A percentile compares a stretch with the other conserved stretches of the same genome.
Conservation (phyloP, 2,797 vertebrate genomes). For the Hirundo rustica region DNA sequence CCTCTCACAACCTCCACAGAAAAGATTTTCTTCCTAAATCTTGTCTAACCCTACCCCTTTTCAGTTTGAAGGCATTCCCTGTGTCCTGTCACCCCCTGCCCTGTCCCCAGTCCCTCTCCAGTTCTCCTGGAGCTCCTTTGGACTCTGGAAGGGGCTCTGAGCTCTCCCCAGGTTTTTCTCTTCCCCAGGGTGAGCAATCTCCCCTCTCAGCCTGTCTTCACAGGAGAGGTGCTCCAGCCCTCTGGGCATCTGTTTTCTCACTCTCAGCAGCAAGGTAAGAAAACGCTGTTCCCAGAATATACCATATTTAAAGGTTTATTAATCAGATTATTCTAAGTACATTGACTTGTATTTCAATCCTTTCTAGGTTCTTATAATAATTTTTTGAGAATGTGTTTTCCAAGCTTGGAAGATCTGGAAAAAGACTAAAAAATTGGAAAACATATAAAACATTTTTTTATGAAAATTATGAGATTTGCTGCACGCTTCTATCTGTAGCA, state of each 20-base stretch:
- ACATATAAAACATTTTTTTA: background rate
- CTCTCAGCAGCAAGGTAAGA: background rate
- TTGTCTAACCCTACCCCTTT: background rate
- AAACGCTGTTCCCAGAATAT: background rate
- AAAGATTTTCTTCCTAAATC: rapidly evolving
- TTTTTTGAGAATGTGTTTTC: background rate
- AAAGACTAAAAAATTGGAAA: background rate
- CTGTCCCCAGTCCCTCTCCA: background rate
- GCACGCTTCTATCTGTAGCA: background rate
- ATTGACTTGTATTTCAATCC: background rate
- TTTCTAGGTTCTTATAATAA: background rate
- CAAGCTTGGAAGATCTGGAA: background rate
- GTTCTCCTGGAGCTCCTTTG: background rate
- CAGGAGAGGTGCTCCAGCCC: background rate
- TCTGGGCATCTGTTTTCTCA: background rate
- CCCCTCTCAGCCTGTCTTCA: background rate
- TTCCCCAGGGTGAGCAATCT: no score
- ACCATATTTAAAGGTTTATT: background rate
- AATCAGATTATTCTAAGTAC: background rate
- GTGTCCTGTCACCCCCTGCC: background rate
- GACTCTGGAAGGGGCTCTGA: background rate
- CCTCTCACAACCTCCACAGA: background rate
- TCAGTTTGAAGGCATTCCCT: background rate
- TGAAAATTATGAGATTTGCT: background rate
- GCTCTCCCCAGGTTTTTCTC: no score